These are phyloP conservation scores for Sebastes baramenuke DNA, from an alignment of 2,797 vertebrate genomes.

Conservation along the genomic window DNA sequence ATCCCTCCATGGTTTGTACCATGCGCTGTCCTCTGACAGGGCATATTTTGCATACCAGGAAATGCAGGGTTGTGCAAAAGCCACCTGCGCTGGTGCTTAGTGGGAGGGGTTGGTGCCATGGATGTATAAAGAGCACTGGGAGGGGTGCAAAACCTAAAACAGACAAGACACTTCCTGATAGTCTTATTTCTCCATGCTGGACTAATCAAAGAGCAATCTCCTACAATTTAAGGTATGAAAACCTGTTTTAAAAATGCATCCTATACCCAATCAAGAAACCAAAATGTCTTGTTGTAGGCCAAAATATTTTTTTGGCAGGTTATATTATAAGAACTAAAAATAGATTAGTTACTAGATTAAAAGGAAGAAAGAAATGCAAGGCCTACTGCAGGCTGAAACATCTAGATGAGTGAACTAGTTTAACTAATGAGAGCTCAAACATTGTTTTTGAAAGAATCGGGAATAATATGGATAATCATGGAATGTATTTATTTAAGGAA, in stretches of 20 bases:
- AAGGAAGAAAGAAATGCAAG: neutral
- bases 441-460: neutral
- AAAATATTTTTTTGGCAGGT: neutral
- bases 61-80: neutral
- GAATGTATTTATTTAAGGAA: accelerated
- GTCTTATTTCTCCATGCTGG: neutral
- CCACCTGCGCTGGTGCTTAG: neutral
- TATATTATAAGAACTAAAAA: neutral
- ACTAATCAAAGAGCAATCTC: neutral
- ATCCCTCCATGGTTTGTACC: neutral
- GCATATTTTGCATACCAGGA: neutral
- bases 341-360: neutral
- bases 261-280: neutral
- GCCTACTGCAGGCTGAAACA: neutral
- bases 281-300: no score
- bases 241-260: neutral
- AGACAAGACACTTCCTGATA: neutral
- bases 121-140: no score
- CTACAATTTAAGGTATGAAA: neutral
- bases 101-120: neutral
- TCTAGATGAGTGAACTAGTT: neutral
- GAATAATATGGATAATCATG: no score
- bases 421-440: neutral
- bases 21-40: neutral
- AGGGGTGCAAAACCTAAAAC: neutral